phyloP scores from a whole-genome alignment of 2,888 invertebrate genomes.

The Diabrotica balteata region DNA sequence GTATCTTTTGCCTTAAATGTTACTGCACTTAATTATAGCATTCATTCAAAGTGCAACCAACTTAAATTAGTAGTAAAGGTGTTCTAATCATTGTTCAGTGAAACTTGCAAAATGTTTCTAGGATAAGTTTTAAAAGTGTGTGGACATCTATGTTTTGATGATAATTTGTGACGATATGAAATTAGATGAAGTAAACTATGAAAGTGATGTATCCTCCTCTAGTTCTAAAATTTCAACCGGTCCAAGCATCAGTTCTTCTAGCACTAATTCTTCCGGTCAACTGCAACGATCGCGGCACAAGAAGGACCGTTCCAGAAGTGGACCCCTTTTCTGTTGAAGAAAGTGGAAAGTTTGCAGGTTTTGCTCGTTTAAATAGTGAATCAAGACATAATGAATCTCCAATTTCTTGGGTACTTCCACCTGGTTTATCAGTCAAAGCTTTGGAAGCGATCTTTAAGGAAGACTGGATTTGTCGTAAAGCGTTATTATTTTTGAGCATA shows the following conservation, averaged over 20 bases:
- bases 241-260: constrained; percentile 81
- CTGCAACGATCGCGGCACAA: constrained; percentile 66
- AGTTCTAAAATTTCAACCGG: constrained; percentile 75
- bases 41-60: background rate
- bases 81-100: background rate
- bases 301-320: too few species aligned
- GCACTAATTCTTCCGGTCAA: constrained; percentile 70
- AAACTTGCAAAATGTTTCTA: constrained; percentile 3
- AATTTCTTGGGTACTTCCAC: constrained; percentile 93
- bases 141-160: constrained; percentile 11
- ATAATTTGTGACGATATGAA: constrained; percentile 79
- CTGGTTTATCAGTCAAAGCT: constrained; percentile 89
- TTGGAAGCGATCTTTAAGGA: constrained; percentile 95
- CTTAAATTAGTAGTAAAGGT: background rate
- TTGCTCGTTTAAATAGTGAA: constrained; percentile 88
- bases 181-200: constrained; percentile 79
- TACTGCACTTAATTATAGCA: too few species aligned
- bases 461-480: constrained; percentile 92
- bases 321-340: constrained; percentile 98
- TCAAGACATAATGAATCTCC: constrained; percentile 89
- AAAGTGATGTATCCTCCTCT: constrained; percentile 89
- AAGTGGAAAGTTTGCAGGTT: constrained; percentile 94
- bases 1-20: too few species aligned
- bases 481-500: constrained; percentile 87
- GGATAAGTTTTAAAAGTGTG: background rate